A percentile compares a stretch with the other conserved stretches of the same genome.
These are phyloP conservation scores for Andrena hattorfiana DNA, from an alignment of 2,888 invertebrate genomes.

Conservation along the genomic window DNA sequence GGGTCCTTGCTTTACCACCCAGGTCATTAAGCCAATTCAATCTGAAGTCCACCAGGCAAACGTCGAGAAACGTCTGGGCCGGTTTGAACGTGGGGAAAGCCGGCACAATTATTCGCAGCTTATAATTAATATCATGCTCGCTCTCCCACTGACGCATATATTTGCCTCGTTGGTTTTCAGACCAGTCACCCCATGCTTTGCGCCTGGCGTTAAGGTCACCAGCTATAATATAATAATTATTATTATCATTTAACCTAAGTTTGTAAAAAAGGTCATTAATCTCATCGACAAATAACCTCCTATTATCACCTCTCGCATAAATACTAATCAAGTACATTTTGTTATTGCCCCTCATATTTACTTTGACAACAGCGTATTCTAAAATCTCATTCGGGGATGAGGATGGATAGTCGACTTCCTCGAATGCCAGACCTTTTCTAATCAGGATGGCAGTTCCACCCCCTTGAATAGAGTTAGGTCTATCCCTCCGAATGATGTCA, in stretches of 20 bases:
- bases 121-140: no score
- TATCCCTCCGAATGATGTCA: neutral
- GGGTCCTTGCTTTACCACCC: no score
- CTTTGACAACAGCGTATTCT: constrained; percentile 4
- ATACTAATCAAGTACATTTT: neutral
- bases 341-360: neutral
- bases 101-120: no score
- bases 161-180: no score
- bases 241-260: neutral
- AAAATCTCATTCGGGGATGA: no score
- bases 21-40: no score
- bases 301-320: neutral
- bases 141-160: no score
- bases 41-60: no score
- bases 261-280: neutral
- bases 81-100: no score
- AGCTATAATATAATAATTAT: neutral
- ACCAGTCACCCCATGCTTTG: no score
- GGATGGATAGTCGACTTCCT: no score
- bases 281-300: neutral
- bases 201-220: constrained; percentile 12
- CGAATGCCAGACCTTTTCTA: neutral
- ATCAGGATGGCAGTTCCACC: constrained; percentile 20
- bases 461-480: neutral
- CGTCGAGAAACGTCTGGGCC: no score